Base-by-base conservation (phyloP, 2,797 vertebrate genomes). In the Sibirionetta formosa region DNA sequence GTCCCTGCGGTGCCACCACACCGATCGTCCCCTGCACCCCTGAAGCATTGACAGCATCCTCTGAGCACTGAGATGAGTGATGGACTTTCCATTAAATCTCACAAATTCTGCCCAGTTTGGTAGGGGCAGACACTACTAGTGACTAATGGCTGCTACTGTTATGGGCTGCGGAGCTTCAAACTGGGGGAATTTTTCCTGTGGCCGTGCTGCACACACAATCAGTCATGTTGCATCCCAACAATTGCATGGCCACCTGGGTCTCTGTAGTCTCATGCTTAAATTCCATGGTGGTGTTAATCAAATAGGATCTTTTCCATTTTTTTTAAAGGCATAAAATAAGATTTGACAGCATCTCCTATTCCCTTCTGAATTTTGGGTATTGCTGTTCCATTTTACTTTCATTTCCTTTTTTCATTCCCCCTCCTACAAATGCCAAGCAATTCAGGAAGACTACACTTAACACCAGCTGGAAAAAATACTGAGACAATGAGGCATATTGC, bases 61-160 rank as follows among this genome's bases (percentile, higher is more conserved):
- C 35, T 78, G 29, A 0, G 4, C 23, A 4, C 33, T 1, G 0
- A 81, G 42, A 58, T 20, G 69, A 57, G 19, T 0, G 1, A 10
- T 31, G 56, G 10, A 5, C 87, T 84, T 54, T 3, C 38, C 75
- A 58, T 1, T 14, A 82, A 90, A 71, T 27, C 51, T 38, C 57
- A n/a, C 13, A 33, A 58, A 50, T 82, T 46, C 54, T 6, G 8
- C 75, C 16, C 57, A 11, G 7, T 4, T 33, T 20, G 12, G 51
- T 14, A 18, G 24, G 46, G 14, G 81, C 9, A 44, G 36, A 7
- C 60, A 29, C 33, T 8, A 14, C 44, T 50, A 50, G 23, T 24
- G 24, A 50, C 48, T 50, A 50, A 50, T 24, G 23, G 24, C 23
- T 46, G 15, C 46, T 58, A 20, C 1, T 66, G n/a, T 1, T 27